Conservation (phyloP, 1,140 invertebrate species). For the Caenorhabditis remanei region DNA sequence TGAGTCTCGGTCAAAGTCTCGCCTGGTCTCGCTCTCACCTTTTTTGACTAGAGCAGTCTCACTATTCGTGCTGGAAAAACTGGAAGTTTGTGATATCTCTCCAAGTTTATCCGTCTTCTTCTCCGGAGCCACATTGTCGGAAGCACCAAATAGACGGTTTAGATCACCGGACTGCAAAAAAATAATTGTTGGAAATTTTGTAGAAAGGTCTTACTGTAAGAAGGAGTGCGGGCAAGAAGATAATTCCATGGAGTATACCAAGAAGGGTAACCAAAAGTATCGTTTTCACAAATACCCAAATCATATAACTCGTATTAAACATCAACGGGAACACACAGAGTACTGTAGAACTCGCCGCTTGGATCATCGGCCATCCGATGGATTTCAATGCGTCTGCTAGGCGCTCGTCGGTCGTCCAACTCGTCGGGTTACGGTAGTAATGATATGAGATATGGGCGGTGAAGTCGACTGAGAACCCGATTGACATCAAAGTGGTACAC, state of each 20-base stretch:
- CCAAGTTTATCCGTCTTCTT: conserved; percentile 23
- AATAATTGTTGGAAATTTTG: not conserved
- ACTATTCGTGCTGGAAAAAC: conserved; percentile 35
- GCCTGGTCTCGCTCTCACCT: not conserved
- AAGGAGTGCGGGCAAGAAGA: conserved; percentile 65
- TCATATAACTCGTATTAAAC: conserved; percentile 90
- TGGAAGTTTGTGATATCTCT: conserved; percentile 22
- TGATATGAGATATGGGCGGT: conserved; percentile 69
- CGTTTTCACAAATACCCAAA: conserved; percentile 66
- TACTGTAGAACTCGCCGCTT: conserved; percentile 91
- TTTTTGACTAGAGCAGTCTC: conserved; percentile 17
- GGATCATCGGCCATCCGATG: conserved; percentile 91
- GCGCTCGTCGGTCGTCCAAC: conserved; percentile 64
- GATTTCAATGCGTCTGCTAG: conserved; percentile 65
- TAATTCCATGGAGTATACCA: conserved; percentile 67
- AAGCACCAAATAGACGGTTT: not conserved
- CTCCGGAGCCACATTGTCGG: not conserved
- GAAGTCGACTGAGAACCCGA: conserved; percentile 69
- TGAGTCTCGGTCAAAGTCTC: no score
- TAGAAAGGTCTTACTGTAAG: conserved; percentile 53
- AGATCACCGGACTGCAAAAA: conserved; percentile 28
- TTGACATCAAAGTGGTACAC: conserved; percentile 67
- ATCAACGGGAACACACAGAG: conserved; percentile 88
- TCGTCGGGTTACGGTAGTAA: conserved; percentile 66
- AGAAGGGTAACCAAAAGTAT: conserved; percentile 64